Conservation (phyloP, 2,113 vertebrate genomes). For the Rutilus rutilus region DNA sequence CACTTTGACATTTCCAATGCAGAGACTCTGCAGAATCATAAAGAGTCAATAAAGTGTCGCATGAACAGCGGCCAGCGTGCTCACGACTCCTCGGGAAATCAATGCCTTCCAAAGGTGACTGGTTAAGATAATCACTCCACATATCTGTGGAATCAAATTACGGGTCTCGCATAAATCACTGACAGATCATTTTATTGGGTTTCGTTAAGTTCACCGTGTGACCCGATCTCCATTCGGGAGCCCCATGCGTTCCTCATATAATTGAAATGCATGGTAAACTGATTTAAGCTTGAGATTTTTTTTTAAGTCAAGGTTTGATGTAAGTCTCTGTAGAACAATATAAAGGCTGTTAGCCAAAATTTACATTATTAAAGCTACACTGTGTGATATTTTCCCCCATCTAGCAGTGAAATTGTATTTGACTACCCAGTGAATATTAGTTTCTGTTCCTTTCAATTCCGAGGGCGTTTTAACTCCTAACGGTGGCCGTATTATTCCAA, state of each 20-base stretch:
- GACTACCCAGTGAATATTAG: too few species aligned
- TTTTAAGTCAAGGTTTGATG: background rate
- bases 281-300: background rate
- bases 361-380: too few species aligned
- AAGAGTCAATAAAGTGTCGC: constrained; percentile 8
- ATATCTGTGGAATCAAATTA: constrained; percentile 30
- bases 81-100: constrained; percentile 10
- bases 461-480: too few species aligned
- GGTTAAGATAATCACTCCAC: constrained; percentile 38
- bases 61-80: background rate
- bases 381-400: too few species aligned
- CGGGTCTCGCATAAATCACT: constrained; percentile 2
- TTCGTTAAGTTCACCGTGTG: background rate
- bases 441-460: too few species aligned
- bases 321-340: background rate
- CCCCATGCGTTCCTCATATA: background rate
- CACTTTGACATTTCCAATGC: constrained; percentile 39
- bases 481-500: too few species aligned
- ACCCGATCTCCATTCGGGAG: background rate
- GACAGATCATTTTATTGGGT: constrained; percentile 33
- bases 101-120: constrained; percentile 29
- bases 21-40: constrained; percentile 34
- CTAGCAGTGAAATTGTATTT: too few species aligned
- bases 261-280: background rate
- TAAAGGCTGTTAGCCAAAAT: background rate